Percentiles rank a stretch among this genome's conserved stretches.
Evolutionary conservation across 2,888 invertebrate species (phyloP).

Genomic region (Aspidiotus destructor): DNA sequence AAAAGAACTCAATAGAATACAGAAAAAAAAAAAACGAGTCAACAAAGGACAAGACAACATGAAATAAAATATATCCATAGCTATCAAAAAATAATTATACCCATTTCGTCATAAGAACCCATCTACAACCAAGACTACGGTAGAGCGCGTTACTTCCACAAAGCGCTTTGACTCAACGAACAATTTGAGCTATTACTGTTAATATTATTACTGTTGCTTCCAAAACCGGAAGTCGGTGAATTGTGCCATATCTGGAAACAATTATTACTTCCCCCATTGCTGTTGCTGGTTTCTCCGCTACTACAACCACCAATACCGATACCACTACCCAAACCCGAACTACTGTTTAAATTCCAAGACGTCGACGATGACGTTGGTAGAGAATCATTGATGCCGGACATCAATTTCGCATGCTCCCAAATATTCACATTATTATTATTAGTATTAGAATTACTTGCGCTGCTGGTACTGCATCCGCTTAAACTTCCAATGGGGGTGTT

Average conservation of each 20-base stretch:
- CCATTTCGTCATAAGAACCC: too few relatives aligned
- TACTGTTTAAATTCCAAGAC: background rate
- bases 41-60: too few relatives aligned
- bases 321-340: background rate
- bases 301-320: too few relatives aligned
- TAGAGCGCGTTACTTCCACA: background rate
- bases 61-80: too few relatives aligned
- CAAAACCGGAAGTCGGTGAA: background rate
- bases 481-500: background rate
- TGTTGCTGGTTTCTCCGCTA: too few relatives aligned
- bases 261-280: background rate
- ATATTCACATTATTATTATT: background rate
- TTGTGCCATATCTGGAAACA: background rate
- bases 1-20: too few relatives aligned
- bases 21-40: too few relatives aligned
- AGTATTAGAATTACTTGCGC: background rate
- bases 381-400: background rate
- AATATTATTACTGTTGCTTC: background rate
- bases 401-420: background rate
- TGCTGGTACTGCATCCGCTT: background rate
- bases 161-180: slow-evolving; percentile 1
- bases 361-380: background rate
- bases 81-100: too few relatives aligned
- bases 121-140: background rate
- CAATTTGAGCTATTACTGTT: background rate